Evolutionary conservation across 1,140 invertebrate species (phyloP).

Genomic region (Paraescarpia echinospica): DNA sequence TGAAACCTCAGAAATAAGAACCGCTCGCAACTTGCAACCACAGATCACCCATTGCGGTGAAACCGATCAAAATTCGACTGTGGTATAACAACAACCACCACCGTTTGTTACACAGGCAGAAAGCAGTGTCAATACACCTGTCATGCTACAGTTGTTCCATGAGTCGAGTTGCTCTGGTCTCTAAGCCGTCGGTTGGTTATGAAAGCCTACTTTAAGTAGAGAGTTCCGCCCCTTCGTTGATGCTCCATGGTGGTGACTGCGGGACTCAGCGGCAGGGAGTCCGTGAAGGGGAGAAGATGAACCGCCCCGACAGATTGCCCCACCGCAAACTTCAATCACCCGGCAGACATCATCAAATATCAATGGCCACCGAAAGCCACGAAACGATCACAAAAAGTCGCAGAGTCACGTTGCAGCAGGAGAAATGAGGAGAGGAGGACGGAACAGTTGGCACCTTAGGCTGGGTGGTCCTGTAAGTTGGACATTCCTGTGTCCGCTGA

Average conservation of each 20-base stretch:
- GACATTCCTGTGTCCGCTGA: background rate
- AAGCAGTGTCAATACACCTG: background rate
- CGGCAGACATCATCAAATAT: background rate
- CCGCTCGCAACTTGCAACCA: too few relatives aligned
- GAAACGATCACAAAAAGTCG: background rate
- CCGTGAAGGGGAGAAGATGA: background rate
- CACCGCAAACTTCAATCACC: background rate
- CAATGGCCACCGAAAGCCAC: background rate
- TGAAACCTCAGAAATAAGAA: background rate
- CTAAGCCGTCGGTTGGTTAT: background rate
- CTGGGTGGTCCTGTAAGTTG: background rate
- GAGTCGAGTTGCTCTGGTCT: background rate
- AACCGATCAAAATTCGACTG: too few relatives aligned
- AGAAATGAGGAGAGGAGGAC: background rate
- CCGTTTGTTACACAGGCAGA: background rate
- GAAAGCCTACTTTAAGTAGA: background rate
- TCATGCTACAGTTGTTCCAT: background rate
- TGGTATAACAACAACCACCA: background rate
- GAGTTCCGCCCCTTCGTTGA: background rate
- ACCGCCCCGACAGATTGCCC: background rate
- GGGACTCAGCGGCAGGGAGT: background rate
- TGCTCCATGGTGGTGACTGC: background rate
- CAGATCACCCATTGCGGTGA: background rate
- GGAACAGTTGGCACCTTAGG: background rate
- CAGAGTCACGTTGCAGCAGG: background rate